Evolutionary conservation across 1,140 invertebrate species (phyloP), one percentile per base, ranked within the genome.

Genomic region (Araneus ventricosus): DNA sequence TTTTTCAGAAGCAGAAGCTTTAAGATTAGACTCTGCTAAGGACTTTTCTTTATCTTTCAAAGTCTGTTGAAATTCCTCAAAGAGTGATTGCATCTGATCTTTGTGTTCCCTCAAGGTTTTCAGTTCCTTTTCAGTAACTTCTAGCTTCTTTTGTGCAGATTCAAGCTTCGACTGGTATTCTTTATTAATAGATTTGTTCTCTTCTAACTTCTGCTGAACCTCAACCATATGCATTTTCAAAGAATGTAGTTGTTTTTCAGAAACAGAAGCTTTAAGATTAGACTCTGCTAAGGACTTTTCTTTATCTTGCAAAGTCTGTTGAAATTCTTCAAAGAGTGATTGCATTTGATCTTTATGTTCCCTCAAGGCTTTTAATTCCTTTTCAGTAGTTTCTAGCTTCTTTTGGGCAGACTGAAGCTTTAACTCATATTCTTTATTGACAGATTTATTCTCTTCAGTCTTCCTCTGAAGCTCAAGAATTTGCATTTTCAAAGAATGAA

Each of bases 271-370:
- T 84, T 63, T 41, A 17, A 22, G 8, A 41, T n/a, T 84, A 22
- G n/a, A 75, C 20, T 91, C 37, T n/a, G 14, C 41, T 20, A 92
- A 86, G 39, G 41, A 57, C 6, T 75, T 70, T 92, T 92, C 61
- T 24, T 84, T 84, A 45, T 86, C 39, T 14, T 24, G n/a, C 34
- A 80, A 45, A 45, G 39, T 17, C 52, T 90, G 37, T 59, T 90
- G 67, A 14, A 80, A n/a, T 24, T 67, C 39, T 57, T 57, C 24
- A 34, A 80, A 6, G 14, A 24, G 20, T 10, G 27, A 14, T 63
- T 91, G 52, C 75, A 85, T 84, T 10, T 52, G 27, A 10, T 8
- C 30, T 41, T 52, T 57, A 84, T 17, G 45, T 84, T 45, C 39
- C 14, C 45, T 45, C 39, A 57, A 52, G 14, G 2, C 17, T 52